Evolutionary conservation across 2,797 vertebrate species (phyloP).

Genomic region (Diplodus puntazzo): DNA sequence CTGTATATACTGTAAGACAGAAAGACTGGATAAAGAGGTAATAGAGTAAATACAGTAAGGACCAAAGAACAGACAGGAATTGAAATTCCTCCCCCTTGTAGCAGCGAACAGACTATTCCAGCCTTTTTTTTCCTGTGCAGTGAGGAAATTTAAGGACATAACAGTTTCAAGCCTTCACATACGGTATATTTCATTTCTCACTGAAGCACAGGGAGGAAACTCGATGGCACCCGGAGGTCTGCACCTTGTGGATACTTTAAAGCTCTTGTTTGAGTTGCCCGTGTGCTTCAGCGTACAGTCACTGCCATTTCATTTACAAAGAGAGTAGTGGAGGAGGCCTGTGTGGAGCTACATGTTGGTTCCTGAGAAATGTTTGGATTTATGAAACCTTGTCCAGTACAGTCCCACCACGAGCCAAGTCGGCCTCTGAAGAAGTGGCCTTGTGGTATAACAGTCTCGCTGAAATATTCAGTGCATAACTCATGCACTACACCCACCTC

Average conservation of each 20-base stretch:
- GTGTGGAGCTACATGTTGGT: constrained; percentile 70
- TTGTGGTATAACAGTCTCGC: constrained; percentile 58
- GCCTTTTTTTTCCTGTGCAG: constrained; percentile 67
- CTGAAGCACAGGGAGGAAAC: constrained; percentile 65
- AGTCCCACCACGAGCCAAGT: constrained; percentile 43
- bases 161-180: constrained; percentile 86
- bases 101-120: constrained; percentile 78
- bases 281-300: constrained; percentile 68
- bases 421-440: constrained; percentile 22
- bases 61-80: constrained; percentile 75
- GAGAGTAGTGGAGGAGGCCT: constrained; percentile 49
- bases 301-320: constrained; percentile 54
- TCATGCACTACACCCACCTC: constrained; percentile 25
- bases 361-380: constrained; percentile 83
- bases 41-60: constrained; percentile 79
- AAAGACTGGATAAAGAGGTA: constrained; percentile 82
- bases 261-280: constrained; percentile 53
- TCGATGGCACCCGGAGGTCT: constrained; percentile 1
- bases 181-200: constrained; percentile 63
- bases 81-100: constrained; percentile 66
- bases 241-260: constrained; percentile 27
- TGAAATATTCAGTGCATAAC: constrained; percentile 46
- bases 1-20: constrained; percentile 78
- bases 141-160: constrained; percentile 80
- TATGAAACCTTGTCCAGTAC: constrained; percentile 62